These are phyloP conservation scores for Adelphocoris suturalis DNA, from an alignment of 2,888 invertebrate genomes.

Conservation along the genomic window DNA sequence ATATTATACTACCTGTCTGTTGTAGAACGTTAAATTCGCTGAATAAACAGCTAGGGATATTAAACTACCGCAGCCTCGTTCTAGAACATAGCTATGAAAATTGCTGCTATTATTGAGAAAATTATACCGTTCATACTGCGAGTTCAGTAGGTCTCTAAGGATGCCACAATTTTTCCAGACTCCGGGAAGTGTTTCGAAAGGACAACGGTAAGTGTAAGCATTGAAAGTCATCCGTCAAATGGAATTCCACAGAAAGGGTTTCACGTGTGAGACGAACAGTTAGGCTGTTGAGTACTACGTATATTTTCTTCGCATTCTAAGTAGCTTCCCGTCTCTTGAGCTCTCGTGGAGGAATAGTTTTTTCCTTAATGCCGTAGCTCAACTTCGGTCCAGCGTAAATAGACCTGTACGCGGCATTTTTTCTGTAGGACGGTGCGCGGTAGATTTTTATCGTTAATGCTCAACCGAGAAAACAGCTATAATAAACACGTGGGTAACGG, in stretches of 20 bases:
- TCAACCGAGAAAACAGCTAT: conserved; percentile 1
- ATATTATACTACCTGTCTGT: too few species aligned
- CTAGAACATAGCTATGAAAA: neutral
- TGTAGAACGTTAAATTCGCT: too few species aligned
- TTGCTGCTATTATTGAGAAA: neutral
- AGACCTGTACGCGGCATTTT: neutral
- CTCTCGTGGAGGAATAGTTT: neutral
- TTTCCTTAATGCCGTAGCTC: neutral
- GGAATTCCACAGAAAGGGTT: neutral
- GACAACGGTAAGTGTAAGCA: neutral
- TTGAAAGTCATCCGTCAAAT: neutral
- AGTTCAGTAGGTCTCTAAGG: neutral
- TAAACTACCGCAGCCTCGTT: neutral
- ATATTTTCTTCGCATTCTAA: neutral
- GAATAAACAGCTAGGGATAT: too few species aligned
- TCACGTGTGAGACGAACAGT: conserved; percentile 15
- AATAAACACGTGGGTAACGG: neutral
- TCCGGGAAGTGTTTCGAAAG: neutral
- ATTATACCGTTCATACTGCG: neutral
- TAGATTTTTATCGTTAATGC: neutral
- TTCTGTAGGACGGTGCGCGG: neutral
- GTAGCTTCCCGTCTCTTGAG: neutral
- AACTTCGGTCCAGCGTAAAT: neutral
- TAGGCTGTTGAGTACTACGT: neutral
- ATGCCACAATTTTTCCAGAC: neutral